Evolutionary conservation across 2,113 vertebrate species (phyloP), one percentile per base, ranked within the genome.

Genomic region (Cairina moschata): DNA sequence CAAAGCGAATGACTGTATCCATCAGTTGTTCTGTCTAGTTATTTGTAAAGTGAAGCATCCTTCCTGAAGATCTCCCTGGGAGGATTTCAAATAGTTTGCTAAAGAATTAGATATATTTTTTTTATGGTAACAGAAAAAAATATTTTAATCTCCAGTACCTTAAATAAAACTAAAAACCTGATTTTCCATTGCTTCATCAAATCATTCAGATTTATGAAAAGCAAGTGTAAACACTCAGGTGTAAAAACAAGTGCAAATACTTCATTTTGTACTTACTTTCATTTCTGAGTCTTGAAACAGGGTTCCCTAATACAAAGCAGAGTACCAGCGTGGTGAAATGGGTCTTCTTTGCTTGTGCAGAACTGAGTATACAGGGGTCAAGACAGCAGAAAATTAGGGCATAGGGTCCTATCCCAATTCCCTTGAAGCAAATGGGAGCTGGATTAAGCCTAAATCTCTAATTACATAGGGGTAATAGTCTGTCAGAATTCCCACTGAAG

Each of bases 371-470:
- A 31, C 34, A 65, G 84, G 81, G 93, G 83, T 58, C 86, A 93
- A 89, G 58, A 63, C 44, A 85, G 86, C 86, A 93, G 81, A 92
- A 94, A 95, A 93, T 89, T 55, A 92, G 86, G 86, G 86, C 62
- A 55, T 21, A 40, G 71, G 86, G 88, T 59, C 67, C 92, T 92
- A 78, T 95, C 82, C 75, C 78, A 92, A 26, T 92, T 93, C 73
- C 69, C 81, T 38, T 44, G 10, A 72, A 94, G 75, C 66, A 90
- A 88, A 84, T 62, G 63, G 91, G 80, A 94, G 71, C 72, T 83
- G 92, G 90, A 96, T 97, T 93, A 96, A 82, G 48, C 79, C 77
- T 92, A 91, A 94, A 90, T 89, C 78, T 97, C 82, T 95, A 95
- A 95, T 93, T 93, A 88, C 82, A 55, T 36, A 46, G 91, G 84